These are phyloP conservation scores for Agrilus cyanescens DNA, from an alignment of 2,888 invertebrate genomes.

Conservation along the genomic window DNA sequence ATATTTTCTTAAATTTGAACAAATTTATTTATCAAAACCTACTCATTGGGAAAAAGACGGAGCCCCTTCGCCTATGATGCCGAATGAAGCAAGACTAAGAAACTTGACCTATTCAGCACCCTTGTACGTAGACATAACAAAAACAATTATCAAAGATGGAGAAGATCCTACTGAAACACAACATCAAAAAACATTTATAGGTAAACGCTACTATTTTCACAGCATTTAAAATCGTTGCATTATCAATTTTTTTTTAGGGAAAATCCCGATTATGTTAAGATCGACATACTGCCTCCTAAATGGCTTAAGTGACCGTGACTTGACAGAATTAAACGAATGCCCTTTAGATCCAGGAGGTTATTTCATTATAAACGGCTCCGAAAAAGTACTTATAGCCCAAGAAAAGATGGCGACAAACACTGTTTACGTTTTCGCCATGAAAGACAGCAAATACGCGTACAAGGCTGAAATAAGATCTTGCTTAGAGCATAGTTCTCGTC, in stretches of 20 bases:
- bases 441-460: constrained; percentile 97
- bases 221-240: not conserved
- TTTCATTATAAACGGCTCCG: constrained; percentile 98
- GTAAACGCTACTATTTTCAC: constrained; percentile 22
- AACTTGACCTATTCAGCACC: constrained; percentile 98
- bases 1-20: constrained; percentile 93
- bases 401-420: constrained; percentile 99
- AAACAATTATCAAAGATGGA: constrained; percentile 85
- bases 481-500: constrained; percentile 83
- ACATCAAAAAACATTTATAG: constrained; percentile 64
- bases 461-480: constrained; percentile 97
- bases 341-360: constrained; percentile 99
- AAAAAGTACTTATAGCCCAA: constrained; percentile 88
- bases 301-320: constrained; percentile 94
- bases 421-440: constrained; percentile 99
- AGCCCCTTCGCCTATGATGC: constrained; percentile 99
- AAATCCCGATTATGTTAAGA: constrained; percentile 98
- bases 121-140: constrained; percentile 96
- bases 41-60: constrained; percentile 99
- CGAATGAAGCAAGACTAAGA: constrained; percentile 93
- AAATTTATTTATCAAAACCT: constrained; percentile 97
- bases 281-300: constrained; percentile 94
- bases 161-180: constrained; percentile 79
- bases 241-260: constrained; percentile 40
- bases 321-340: constrained; percentile 98